phyloP scores from a whole-genome alignment of 2,888 invertebrate species.

The Diarsia dahlii region DNA sequence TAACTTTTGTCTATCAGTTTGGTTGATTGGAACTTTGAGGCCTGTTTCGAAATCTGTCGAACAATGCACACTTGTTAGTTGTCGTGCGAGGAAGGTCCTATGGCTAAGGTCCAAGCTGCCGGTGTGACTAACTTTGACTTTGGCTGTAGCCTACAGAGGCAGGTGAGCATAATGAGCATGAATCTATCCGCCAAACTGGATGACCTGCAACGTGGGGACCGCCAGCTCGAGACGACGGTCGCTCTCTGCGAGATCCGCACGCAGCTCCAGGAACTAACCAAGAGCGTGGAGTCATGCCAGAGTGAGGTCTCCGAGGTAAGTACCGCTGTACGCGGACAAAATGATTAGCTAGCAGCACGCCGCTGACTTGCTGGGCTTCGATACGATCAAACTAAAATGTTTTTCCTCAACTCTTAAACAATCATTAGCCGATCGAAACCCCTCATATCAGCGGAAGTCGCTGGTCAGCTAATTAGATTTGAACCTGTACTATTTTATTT shows the following conservation, averaged over 20 bases:
- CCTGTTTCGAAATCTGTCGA: neutral
- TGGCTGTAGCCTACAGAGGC: slow-evolving; percentile 96
- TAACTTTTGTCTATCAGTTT: neutral
- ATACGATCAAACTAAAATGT: neutral
- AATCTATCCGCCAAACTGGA: slow-evolving; percentile 98
- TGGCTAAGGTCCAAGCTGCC: slow-evolving; percentile 45
- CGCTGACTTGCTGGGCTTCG: neutral
- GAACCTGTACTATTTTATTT: neutral
- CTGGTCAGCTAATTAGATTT: neutral
- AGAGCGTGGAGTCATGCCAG: slow-evolving; percentile 98
- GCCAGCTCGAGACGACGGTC: slow-evolving; percentile 97
- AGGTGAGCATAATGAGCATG: slow-evolving; percentile 99
- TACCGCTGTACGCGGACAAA: neutral
- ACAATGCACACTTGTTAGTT: neutral
- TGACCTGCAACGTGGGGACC: slow-evolving; percentile 97
- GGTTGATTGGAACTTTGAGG: neutral
- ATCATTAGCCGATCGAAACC: neutral
- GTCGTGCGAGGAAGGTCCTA: slow-evolving; percentile 47
- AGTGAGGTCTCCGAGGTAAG: slow-evolving; percentile 96
- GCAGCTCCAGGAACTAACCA: slow-evolving; percentile 97
- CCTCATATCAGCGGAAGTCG: neutral
- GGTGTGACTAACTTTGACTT: slow-evolving; percentile 58
- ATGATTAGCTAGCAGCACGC: slow-evolving; percentile 2
- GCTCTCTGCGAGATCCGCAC: slow-evolving; percentile 98
- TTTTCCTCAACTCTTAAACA: neutral